Conservation (phyloP, 2,888 invertebrate genomes). For the Himalopsyche tibetana region DNA sequence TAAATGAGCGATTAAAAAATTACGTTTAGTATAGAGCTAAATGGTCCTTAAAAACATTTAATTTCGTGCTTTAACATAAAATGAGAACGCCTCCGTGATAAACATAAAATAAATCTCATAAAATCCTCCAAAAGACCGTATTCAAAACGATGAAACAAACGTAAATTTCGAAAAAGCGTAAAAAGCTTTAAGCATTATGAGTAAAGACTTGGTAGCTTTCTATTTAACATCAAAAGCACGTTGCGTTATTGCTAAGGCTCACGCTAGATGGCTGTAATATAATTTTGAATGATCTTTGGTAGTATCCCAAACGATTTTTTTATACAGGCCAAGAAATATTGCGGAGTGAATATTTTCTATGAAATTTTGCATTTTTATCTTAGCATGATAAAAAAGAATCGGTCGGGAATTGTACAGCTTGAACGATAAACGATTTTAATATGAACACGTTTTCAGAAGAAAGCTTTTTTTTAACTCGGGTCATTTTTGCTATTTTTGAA, state of each 20-base stretch:
- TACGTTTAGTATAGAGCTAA: neutral
- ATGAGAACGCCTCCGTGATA: conserved; percentile 17
- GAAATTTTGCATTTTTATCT: too few species aligned
- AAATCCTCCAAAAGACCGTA: conserved; percentile 17
- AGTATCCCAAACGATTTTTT: conserved; percentile 13
- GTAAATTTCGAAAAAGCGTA: conserved; percentile 26
- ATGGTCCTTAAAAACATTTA: neutral
- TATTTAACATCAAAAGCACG: conserved; percentile 31
- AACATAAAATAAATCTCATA: conserved; percentile 26
- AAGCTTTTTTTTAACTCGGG: too few species aligned
- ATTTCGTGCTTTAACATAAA: neutral
- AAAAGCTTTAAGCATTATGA: conserved; percentile 34
- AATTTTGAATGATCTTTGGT: conserved; percentile 16
- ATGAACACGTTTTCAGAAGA: too few species aligned
- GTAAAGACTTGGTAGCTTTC: conserved; percentile 21
- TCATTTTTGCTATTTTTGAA: too few species aligned
- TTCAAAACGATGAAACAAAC: conserved; percentile 34
- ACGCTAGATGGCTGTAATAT: conserved; percentile 18
- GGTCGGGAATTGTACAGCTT: too few species aligned
- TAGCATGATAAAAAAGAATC: too few species aligned
- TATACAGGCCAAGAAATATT: neutral
- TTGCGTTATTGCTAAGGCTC: conserved; percentile 15
- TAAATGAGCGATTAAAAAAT: neutral
- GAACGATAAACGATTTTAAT: too few species aligned
- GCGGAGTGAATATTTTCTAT: conserved; percentile 4